Evolutionary conservation across 2,888 invertebrate species (phyloP).

Genomic region (Bugulina stolonifera): DNA sequence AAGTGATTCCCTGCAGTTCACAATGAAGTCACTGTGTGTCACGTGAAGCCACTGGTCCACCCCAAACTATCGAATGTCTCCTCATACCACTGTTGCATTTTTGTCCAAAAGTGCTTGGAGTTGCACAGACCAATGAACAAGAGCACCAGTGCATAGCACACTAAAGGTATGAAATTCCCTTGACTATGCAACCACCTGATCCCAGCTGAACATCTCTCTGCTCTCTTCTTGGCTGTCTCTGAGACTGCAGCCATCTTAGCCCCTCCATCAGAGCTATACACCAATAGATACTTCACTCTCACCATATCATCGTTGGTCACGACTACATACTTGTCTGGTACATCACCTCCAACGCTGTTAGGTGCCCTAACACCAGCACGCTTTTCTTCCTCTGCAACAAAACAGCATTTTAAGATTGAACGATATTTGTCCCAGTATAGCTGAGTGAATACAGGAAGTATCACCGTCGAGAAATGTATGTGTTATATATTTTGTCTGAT

Average conservation of each 20-base stretch:
- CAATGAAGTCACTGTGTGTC: too few relatives aligned
- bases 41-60: too few relatives aligned
- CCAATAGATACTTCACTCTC: constrained; percentile 68
- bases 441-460: too few relatives aligned
- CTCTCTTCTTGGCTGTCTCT: too few relatives aligned
- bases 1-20: too few relatives aligned
- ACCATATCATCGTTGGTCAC: constrained; percentile 72
- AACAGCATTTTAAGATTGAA: too few relatives aligned
- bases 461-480: too few relatives aligned
- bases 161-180: neutral
- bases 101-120: constrained; percentile 13
- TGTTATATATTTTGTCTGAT: too few relatives aligned
- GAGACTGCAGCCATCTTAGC: too few relatives aligned
- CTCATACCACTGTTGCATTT: neutral
- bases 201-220: too few relatives aligned
- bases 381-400: neutral
- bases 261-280: constrained; percentile 61
- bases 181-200: neutral
- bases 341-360: constrained; percentile 50
- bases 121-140: constrained; percentile 11
- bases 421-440: too few relatives aligned
- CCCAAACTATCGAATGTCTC: neutral
- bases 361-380: constrained; percentile 29
- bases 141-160: neutral
- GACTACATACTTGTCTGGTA: constrained; percentile 67